These are phyloP conservation scores for Phrynocephalus forsythii DNA, from an alignment of 2,797 vertebrate species.

Conservation along the genomic window DNA sequence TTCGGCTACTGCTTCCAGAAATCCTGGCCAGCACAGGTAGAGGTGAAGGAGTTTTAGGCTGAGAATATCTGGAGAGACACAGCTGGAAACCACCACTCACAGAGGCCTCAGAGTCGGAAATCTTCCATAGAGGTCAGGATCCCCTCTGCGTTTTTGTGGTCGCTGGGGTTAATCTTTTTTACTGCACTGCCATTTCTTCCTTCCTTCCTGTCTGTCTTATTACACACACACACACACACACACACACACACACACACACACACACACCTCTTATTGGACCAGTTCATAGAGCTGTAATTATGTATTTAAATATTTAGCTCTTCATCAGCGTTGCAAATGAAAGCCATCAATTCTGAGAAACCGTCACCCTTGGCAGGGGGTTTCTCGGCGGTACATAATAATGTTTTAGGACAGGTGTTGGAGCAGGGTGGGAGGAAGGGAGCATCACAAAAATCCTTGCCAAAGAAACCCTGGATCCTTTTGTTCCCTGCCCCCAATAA, in stretches of 20 bases:
- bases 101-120: background rate
- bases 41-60: too few relatives aligned
- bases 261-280: slow-evolving; percentile 64
- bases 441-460: too few relatives aligned
- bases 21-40: too few relatives aligned
- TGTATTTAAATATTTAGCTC: slow-evolving; percentile 83
- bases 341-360: slow-evolving; percentile 77
- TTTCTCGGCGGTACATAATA: slow-evolving; percentile 14
- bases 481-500: background rate
- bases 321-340: slow-evolving; percentile 82
- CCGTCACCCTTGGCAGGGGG: slow-evolving; percentile 7
- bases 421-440: background rate
- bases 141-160: background rate
- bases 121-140: background rate
- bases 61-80: too few relatives aligned
- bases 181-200: background rate
- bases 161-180: slow-evolving; percentile 20
- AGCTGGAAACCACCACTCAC: background rate
- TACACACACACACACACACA: slow-evolving; percentile 7
- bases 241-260: background rate
- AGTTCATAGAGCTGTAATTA: slow-evolving; percentile 74
- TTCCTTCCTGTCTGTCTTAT: background rate
- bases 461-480: background rate
- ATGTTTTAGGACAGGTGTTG: background rate
- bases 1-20: too few relatives aligned